phyloP scores from a whole-genome alignment of 2,797 vertebrate genomes.

The Zenarchopterus dispar region DNA sequence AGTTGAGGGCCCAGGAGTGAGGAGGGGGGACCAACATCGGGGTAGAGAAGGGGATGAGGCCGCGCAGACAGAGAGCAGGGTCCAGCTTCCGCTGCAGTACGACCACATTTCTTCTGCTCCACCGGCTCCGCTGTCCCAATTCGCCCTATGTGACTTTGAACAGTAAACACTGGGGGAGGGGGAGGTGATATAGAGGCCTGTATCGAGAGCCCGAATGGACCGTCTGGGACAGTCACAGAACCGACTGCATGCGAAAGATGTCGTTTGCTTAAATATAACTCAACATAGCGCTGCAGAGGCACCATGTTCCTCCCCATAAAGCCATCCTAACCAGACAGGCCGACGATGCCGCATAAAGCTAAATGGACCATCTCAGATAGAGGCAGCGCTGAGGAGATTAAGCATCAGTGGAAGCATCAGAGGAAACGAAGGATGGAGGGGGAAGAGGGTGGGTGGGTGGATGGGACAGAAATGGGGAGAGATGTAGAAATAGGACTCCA shows the following conservation, averaged over 20 bases:
- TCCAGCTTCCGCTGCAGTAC: slow-evolving; percentile 59
- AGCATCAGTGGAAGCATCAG: slow-evolving; percentile 74
- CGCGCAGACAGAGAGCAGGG: slow-evolving; percentile 36
- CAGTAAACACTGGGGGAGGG: slow-evolving; percentile 79
- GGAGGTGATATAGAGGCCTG: slow-evolving; percentile 21
- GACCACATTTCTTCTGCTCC: slow-evolving; percentile 82
- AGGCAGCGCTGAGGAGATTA: slow-evolving; percentile 67
- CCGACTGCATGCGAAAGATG: slow-evolving; percentile 55
- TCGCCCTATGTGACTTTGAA: slow-evolving; percentile 79
- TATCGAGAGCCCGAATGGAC: slow-evolving; percentile 41
- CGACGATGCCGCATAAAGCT: slow-evolving; percentile 65
- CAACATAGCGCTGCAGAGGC: slow-evolving; percentile 44
- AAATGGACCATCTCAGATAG: slow-evolving; percentile 74
- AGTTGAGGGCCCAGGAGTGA: slow-evolving; percentile 50
- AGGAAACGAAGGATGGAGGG: slow-evolving; percentile 64
- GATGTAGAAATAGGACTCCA: slow-evolving; percentile 81
- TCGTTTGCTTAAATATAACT: slow-evolving; percentile 59
- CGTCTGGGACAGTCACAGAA: slow-evolving; percentile 43
- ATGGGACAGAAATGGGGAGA: slow-evolving; percentile 66
- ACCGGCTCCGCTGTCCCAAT: slow-evolving; percentile 79
- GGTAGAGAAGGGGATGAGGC: slow-evolving; percentile 32
- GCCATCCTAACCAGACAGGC: slow-evolving; percentile 65
- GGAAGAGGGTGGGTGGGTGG: slow-evolving; percentile 50
- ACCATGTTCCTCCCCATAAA: slow-evolving; percentile 63
- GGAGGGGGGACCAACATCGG: slow-evolving; percentile 38